These are phyloP conservation scores for Piscicola geometra DNA, from an alignment of 2,888 invertebrate species.

Conservation along the genomic window DNA sequence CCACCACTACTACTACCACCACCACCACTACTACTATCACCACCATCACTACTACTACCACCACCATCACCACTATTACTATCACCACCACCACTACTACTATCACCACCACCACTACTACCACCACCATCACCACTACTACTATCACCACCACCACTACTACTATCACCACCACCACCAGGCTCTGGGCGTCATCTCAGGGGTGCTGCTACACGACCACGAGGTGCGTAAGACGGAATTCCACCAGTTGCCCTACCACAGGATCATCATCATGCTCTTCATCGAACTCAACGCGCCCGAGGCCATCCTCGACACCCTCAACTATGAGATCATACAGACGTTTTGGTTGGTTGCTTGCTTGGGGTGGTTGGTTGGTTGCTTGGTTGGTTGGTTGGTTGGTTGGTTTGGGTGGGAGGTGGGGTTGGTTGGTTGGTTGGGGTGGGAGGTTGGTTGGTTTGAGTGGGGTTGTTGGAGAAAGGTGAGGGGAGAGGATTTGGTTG, in stretches of 20 bases:
- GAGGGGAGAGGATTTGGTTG: neutral
- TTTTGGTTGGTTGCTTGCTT: conserved; percentile 66
- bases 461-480: neutral
- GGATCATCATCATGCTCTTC: conserved; percentile 91
- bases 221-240: conserved; percentile 83
- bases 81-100: neutral
- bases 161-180: conserved; percentile 40
- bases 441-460: neutral
- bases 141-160: neutral
- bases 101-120: too few relatives aligned
- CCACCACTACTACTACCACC: too few relatives aligned
- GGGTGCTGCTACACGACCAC: conserved; percentile 90
- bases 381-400: neutral
- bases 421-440: neutral
- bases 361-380: neutral
- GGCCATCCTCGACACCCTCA: conserved; percentile 80
- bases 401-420: neutral
- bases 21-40: too few relatives aligned
- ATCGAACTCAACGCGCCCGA: conserved; percentile 88
- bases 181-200: conserved; percentile 83
- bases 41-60: neutral
- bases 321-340: conserved; percentile 80
- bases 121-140: neutral
- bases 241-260: conserved; percentile 94
- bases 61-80: neutral